A percentile compares a stretch with the other conserved stretches of the same genome.
These are phyloP conservation scores for Wiebesia pumilae DNA, from an alignment of 1,140 invertebrate genomes.

Conservation along the genomic window DNA sequence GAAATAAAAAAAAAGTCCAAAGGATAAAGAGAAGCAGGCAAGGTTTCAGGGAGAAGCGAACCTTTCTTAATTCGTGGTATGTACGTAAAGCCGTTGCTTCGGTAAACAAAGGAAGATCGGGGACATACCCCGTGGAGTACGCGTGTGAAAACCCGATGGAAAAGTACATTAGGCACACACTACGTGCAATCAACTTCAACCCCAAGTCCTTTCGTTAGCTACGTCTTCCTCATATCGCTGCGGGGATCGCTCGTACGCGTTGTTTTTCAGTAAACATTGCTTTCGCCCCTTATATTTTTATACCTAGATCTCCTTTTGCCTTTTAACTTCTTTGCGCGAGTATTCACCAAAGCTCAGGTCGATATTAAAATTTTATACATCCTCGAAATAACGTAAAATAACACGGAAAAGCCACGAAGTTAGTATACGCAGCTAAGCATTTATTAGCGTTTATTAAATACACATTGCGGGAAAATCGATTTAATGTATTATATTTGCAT, in stretches of 20 bases:
- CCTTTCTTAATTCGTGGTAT: constrained; percentile 63
- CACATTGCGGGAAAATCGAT: background rate
- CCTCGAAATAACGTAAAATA: background rate
- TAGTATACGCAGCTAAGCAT: background rate
- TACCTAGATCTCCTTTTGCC: background rate
- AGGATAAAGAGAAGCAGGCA: background rate
- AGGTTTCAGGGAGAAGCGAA: constrained; percentile 29
- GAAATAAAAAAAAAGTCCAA: background rate
- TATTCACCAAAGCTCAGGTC: too few relatives aligned
- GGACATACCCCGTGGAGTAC: background rate
- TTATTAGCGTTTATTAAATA: constrained; percentile 37
- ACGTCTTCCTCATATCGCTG: background rate
- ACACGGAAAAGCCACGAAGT: background rate
- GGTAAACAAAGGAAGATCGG: constrained; percentile 56
- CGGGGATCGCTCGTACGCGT: too few relatives aligned
- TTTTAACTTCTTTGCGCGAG: too few relatives aligned
- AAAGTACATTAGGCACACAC: constrained; percentile 9
- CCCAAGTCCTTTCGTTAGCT: background rate
- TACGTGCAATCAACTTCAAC: background rate
- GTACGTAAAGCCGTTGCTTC: constrained; percentile 52
- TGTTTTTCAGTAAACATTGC: too few relatives aligned
- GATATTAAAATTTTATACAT: too few relatives aligned
- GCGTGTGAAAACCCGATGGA: background rate
- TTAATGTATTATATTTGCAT: background rate
- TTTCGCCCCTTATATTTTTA: background rate